Evolutionary conservation across 2,888 invertebrate species (phyloP), one percentile per base, ranked within the genome.

Genomic region (Ectobius pallidus): DNA sequence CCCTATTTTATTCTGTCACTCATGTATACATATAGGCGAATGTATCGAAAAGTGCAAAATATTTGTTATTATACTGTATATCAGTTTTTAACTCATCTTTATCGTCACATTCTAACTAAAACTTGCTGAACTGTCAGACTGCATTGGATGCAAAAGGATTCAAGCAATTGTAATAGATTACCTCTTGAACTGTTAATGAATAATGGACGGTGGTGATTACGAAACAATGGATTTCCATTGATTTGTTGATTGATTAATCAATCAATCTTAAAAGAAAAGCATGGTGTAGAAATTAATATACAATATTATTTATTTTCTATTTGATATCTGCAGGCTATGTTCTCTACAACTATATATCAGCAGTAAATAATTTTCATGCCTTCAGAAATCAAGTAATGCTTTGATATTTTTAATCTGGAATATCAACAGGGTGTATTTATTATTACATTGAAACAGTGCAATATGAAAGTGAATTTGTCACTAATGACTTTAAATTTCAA

Each of bases 181-280:
- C 39, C 63, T 25, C 46, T 65, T 44, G 30, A 30, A 16, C 44
- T 65, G 27, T 65, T 65, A 65, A 34, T 46, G 27, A 46, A 44
- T 55, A 27, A 22, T 52, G 44, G 20, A 4, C 25, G 3, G 14
- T 22, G 2, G 20, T 18, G 9, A 30, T 55, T 58, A 58, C n/a
- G 18, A 58, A 58, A 58, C 30, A 58, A 58, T 58, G 58, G 58
- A 52, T 58, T 58, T 58, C 58, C 30, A 27, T 58, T 58, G 27
- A 30, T 7, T 34, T 58, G 32, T 58, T 58, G 58, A 58, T 58
- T 58, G 58, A 58, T 58, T 58, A 58, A 58, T 58, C 58, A 58
- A 58, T 58, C 58, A 58, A 25, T 52, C 25, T 52, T 52, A 25
- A 52, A 49, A 20, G n/a, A 32, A 6, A 58, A 30, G 27, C 2